These are phyloP conservation scores for Lagria hirta DNA, from an alignment of 2,888 invertebrate genomes.

Conservation along the genomic window DNA sequence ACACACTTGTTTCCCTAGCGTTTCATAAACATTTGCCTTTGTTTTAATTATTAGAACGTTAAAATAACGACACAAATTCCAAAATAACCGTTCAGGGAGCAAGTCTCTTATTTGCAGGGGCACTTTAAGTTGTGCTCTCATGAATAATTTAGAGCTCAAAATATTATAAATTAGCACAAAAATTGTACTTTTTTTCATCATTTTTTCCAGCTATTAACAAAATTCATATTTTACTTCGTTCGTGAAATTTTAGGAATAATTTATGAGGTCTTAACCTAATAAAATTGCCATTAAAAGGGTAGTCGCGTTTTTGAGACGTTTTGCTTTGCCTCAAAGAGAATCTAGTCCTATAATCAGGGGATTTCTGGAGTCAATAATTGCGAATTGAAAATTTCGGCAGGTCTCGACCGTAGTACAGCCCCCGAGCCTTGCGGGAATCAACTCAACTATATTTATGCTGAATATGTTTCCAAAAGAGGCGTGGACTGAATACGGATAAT, in stretches of 20 bases:
- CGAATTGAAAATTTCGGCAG: constrained; percentile 50
- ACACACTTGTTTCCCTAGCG: too few relatives aligned
- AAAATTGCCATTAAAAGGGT: constrained; percentile 27
- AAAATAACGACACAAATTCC: too few relatives aligned
- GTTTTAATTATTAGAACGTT: too few relatives aligned
- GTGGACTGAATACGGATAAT: constrained; percentile 48
- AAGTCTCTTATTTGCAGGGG: too few relatives aligned
- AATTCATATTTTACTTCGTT: too few relatives aligned
- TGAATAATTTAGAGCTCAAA: too few relatives aligned
- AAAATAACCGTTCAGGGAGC: too few relatives aligned
- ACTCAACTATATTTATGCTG: constrained; percentile 47
- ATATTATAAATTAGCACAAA: too few relatives aligned
- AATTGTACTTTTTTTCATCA: too few relatives aligned
- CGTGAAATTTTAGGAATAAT: constrained; percentile 24
- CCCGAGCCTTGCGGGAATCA: constrained; percentile 42
- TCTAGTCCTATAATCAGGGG: constrained; percentile 33
- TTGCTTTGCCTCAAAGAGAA: constrained; percentile 13
- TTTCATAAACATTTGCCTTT: too few relatives aligned
- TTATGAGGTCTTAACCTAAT: constrained; percentile 23
- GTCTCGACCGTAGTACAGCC: constrained; percentile 43
- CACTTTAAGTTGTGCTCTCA: too few relatives aligned
- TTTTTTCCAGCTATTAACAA: too few relatives aligned
- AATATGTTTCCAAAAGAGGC: constrained; percentile 46
- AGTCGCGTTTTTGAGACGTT: constrained; percentile 18
- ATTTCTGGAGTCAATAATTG: constrained; percentile 43